Conservation (phyloP, 1,140 invertebrate species). For the Drosophila willistoni region DNA sequence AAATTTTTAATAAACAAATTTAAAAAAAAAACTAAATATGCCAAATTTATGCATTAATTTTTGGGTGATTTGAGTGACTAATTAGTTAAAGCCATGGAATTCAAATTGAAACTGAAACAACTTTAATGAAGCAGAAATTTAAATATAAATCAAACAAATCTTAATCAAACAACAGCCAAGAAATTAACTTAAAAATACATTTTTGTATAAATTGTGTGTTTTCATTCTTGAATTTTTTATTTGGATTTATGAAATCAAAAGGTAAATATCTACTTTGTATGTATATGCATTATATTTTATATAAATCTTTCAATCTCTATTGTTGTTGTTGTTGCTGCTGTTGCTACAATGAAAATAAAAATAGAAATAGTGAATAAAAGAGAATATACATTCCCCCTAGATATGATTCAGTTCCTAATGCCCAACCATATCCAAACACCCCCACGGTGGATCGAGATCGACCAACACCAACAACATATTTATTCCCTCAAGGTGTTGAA, state of each 20-base stretch:
- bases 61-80: slow-evolving; percentile 53
- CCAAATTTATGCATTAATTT: slow-evolving; percentile 58
- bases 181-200: slow-evolving; percentile 25
- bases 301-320: slow-evolving; percentile 35
- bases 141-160: slow-evolving; percentile 56
- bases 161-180: slow-evolving; percentile 35
- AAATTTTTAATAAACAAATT: slow-evolving; percentile 50
- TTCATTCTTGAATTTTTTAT: slow-evolving; percentile 7
- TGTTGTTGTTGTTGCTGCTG: slow-evolving; percentile 27
- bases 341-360: slow-evolving; percentile 61
- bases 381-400: neutral
- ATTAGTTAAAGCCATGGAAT: slow-evolving; percentile 65
- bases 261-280: slow-evolving; percentile 61
- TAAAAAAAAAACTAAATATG: slow-evolving; percentile 55
- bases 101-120: slow-evolving; percentile 43
- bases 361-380: slow-evolving; percentile 50
- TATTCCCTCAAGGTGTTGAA: slow-evolving; percentile 73
- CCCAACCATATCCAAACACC: neutral
- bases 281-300: slow-evolving; percentile 14
- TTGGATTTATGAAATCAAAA: slow-evolving; percentile 77
- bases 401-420: neutral
- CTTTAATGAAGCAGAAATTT: slow-evolving; percentile 59
- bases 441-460: neutral
- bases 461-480: slow-evolving; percentile 53
- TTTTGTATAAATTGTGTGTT: slow-evolving; percentile 38